Conservation (phyloP, 2,888 invertebrate genomes). For the Acleris sparsana region DNA sequence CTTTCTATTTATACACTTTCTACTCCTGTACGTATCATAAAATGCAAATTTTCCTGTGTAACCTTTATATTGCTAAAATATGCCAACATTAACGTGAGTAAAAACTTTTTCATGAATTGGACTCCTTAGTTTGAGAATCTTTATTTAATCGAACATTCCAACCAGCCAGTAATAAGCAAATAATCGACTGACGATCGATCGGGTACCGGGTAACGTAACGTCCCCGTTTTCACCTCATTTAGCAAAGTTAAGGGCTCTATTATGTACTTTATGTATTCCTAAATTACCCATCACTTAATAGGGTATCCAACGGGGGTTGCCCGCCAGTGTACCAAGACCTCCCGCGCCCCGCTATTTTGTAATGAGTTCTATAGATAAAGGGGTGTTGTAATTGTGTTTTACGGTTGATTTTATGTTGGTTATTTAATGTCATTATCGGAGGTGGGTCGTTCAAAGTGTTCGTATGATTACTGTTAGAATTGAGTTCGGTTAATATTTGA, state of each 20-base stretch:
- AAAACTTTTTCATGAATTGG: no score
- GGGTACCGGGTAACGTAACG: conserved; percentile 63
- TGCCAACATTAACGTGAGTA: no score
- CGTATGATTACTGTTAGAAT: conserved; percentile 80
- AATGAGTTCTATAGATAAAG: conserved; percentile 26
- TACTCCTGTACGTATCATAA: no score
- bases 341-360: conserved; percentile 35
- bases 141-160: neutral
- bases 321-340: conserved; percentile 58
- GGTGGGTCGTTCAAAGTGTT: conserved; percentile 77
- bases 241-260: conserved; percentile 79
- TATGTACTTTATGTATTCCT: conserved; percentile 83
- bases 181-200: conserved; percentile 44
- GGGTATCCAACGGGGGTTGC: conserved; percentile 60
- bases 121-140: no score
- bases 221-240: conserved; percentile 81
- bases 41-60: no score
- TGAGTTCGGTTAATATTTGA: conserved; percentile 59
- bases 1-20: no score
- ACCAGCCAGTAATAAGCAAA: conserved; percentile 20
- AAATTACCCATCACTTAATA: conserved; percentile 83
- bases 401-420: conserved; percentile 57
- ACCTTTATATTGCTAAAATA: no score
- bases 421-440: conserved; percentile 45
- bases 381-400: conserved; percentile 37